Percentiles rank a stretch among this genome's conserved stretches.
These are phyloP conservation scores for Aleiodes sp. DNA, from an alignment of 1,140 invertebrate genomes.

Conservation along the genomic window DNA sequence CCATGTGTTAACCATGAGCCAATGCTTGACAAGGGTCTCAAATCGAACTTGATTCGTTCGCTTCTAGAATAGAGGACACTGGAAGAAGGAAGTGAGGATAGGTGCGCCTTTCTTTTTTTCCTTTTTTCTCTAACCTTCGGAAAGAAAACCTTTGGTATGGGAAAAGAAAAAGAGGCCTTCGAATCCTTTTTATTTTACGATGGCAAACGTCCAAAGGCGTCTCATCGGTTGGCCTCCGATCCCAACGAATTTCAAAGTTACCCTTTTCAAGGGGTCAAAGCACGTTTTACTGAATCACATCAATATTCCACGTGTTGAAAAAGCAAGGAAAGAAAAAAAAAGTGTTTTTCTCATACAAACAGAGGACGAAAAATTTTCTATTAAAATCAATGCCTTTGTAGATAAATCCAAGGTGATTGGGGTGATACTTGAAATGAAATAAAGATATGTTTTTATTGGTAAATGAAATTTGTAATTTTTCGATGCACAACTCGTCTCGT, in stretches of 20 bases:
- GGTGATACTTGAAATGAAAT: background rate
- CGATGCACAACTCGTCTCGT: background rate
- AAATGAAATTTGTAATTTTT: background rate
- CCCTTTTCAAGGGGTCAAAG: conserved; percentile 8
- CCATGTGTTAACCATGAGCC: conserved; percentile 61
- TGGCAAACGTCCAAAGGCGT: conserved; percentile 18
- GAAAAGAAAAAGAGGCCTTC: conserved; percentile 27
- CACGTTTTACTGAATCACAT: background rate
- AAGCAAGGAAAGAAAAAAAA: too few relatives aligned
- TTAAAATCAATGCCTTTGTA: background rate
- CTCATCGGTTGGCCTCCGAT: conserved; percentile 15
- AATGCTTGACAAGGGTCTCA: conserved; percentile 9
- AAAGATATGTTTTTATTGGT: background rate
- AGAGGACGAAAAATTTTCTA: background rate
- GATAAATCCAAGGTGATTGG: background rate
- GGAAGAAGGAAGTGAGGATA: background rate
- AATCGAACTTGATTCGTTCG: conserved; percentile 10
- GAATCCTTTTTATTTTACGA: conserved; percentile 48
- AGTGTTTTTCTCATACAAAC: background rate
- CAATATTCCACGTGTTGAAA: background rate
- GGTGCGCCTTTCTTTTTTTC: background rate
- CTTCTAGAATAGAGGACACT: background rate
- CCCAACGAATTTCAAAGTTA: background rate
- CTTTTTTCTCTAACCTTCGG: too few relatives aligned
- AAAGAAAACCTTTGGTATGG: too few relatives aligned